A percentile compares a stretch with the other conserved stretches of the same genome.
phyloP scores from a whole-genome alignment of 2,888 invertebrate genomes.

The Drosophila lacicola region DNA sequence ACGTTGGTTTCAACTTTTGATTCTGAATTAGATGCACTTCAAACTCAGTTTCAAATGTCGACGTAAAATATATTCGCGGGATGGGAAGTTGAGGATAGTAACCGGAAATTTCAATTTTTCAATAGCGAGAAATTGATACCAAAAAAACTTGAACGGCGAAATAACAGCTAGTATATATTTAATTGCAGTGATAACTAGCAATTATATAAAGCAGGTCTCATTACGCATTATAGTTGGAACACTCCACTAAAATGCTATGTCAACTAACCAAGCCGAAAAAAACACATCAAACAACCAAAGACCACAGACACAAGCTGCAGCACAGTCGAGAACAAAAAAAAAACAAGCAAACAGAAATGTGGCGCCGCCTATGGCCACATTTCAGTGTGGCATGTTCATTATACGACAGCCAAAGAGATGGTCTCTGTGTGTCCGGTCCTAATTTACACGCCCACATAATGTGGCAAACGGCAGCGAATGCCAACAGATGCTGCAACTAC shows the following conservation, averaged over 20 bases:
- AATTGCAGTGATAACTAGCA: background rate
- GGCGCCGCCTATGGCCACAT: conserved; percentile 36
- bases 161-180: background rate
- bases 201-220: background rate
- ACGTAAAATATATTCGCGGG: too few relatives aligned
- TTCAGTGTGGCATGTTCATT: conserved; percentile 58
- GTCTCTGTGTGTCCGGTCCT: conserved; percentile 39
- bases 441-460: conserved; percentile 65
- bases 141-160: too few relatives aligned
- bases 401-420: conserved; percentile 35
- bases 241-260: conserved; percentile 3
- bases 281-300: conserved; percentile 4
- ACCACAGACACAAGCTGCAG: background rate
- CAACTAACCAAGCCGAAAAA: conserved; percentile 21
- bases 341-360: conserved; percentile 15
- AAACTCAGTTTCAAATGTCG: too few relatives aligned
- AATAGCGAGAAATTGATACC: too few relatives aligned
- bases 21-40: too few relatives aligned
- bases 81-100: too few relatives aligned
- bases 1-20: too few relatives aligned
- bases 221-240: background rate
- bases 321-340: conserved; percentile 4
- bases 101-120: too few relatives aligned
- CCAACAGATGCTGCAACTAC: conserved; percentile 22
- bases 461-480: conserved; percentile 22